Conservation (phyloP, 2,113 vertebrate species). For the Thalassoma bifasciatum region DNA sequence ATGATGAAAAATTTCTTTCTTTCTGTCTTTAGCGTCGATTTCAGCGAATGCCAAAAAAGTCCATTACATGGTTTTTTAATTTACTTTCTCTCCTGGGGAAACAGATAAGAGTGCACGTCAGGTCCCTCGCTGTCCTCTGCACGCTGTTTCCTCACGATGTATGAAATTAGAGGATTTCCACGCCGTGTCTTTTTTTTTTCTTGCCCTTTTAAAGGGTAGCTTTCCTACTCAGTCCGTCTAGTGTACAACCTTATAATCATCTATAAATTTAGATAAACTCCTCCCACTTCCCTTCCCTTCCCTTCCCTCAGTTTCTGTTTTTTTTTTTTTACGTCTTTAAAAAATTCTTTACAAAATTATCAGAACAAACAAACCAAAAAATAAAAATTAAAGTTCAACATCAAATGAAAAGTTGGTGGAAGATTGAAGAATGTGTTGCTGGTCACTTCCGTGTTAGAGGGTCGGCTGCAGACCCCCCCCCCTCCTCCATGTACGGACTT, state of each 20-base stretch:
- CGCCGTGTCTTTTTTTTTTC: constrained; percentile 36
- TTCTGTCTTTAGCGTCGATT: constrained; percentile 55
- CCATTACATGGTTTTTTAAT: constrained; percentile 67
- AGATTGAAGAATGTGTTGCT: constrained; percentile 66
- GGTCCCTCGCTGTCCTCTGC: constrained; percentile 41
- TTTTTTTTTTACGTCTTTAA: constrained; percentile 68
- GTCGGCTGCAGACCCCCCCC: constrained; percentile 32
- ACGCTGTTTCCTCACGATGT: constrained; percentile 58
- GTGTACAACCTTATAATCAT: constrained; percentile 76
- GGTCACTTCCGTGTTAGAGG: constrained; percentile 55
- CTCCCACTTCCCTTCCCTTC: constrained; percentile 70
- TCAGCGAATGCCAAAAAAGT: constrained; percentile 64
- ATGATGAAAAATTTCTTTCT: constrained; percentile 51
- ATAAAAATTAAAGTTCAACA: constrained; percentile 52
- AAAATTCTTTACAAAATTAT: constrained; percentile 84
- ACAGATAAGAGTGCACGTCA: constrained; percentile 41
- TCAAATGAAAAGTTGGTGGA: constrained; percentile 66
- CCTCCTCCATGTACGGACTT: constrained; percentile 31
- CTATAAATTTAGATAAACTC: constrained; percentile 83
- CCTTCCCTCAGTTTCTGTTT: constrained; percentile 70
- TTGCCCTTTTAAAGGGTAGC: constrained; percentile 88
- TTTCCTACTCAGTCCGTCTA: constrained; percentile 74
- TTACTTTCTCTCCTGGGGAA: constrained; percentile 60
- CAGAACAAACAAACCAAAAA: constrained; percentile 74
- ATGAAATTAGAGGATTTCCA: constrained; percentile 42